Evolutionary conservation across 37 sponge, comb jelly and placozoan species (phyloP), one percentile per base, ranked within the genome.

Genomic region (Halichondria panicea): DNA sequence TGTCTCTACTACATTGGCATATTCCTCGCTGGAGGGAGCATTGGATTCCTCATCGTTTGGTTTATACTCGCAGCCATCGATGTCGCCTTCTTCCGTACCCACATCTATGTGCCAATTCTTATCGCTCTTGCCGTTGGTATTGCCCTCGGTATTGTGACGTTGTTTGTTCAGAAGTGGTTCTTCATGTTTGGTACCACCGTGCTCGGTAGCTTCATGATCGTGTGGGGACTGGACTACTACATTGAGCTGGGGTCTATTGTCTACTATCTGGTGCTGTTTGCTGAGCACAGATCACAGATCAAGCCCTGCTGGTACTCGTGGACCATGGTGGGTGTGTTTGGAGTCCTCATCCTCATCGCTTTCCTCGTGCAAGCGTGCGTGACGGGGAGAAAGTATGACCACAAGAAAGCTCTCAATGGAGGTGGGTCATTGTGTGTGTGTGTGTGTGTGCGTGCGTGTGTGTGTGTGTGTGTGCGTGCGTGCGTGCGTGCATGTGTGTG

Each of bases 1-100:
- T 71, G 78, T 57, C 56, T 85, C 70, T 78, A 85, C 55, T 85
- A 85, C 59, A 85, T 85, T 65, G 86, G 86, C 4, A 62, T 85
- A 15, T 85, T 85, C 67, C 39, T 85, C 0, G 79, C 78, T 15
- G 86, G 86, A 36, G 86, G 43, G 19, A 72, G 73, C 38, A 50
- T 78, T 7, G 86, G 86, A 22, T 77, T 77, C 36, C 67, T 85
- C 3, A 39, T 65, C 0, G 44, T 68, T 1, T 85, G 86, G 86
- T 78, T 85, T 37, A 43, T 85, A 3, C 56, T 85, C 8, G 66
- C 79, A 27, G 73, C 66, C 37, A 85, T 85, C 30, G 59, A 85
- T 78, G 37, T 78, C 43, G 55, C 31, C 0, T 85, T 71, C 48
- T 66, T 85, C 55, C 73, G 28, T 0, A 43, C 60, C 1, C 86